Conservation (phyloP, 2,113 vertebrate species). For the Gadus macrocephalus region DNA sequence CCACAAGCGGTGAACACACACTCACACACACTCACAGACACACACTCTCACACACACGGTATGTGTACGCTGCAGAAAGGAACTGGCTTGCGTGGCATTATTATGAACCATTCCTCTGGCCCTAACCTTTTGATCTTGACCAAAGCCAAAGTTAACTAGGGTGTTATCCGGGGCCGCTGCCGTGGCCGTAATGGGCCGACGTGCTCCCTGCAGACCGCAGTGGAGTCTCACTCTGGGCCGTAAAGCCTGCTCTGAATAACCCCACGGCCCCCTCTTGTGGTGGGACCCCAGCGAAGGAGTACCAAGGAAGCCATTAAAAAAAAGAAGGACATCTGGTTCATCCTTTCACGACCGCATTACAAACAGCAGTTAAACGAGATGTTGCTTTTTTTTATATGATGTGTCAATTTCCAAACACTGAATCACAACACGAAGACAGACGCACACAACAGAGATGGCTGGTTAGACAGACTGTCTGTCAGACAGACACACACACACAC, state of each 20-base stretch:
- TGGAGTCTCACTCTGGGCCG: background rate
- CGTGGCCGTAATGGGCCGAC: no score
- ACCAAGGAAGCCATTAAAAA: background rate
- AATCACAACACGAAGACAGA: no score
- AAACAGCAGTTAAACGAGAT: background rate
- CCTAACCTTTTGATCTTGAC: constrained; percentile 64
- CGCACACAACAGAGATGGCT: no score
- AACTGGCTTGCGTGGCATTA: constrained; percentile 53
- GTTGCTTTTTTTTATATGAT: no score
- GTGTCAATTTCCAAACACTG: no score
- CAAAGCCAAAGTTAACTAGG: constrained; percentile 60
- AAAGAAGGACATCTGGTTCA: constrained; percentile 32
- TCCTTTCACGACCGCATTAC: constrained; percentile 1
- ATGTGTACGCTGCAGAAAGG: constrained; percentile 64
- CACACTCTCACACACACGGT: no score
- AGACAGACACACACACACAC: no score
- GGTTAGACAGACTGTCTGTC: no score
- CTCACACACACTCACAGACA: constrained; percentile 15
- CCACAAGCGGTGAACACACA: constrained; percentile 65
- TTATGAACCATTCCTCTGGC: constrained; percentile 59
- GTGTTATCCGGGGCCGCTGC: constrained; percentile 40
- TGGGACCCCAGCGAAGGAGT: constrained; percentile 1
- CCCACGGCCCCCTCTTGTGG: constrained; percentile 61
- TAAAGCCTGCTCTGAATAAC: constrained; percentile 18
- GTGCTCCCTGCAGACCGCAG: no score